Evolutionary conservation across 2,888 invertebrate species (phyloP).

Genomic region (Apomyelois bistriatella): DNA sequence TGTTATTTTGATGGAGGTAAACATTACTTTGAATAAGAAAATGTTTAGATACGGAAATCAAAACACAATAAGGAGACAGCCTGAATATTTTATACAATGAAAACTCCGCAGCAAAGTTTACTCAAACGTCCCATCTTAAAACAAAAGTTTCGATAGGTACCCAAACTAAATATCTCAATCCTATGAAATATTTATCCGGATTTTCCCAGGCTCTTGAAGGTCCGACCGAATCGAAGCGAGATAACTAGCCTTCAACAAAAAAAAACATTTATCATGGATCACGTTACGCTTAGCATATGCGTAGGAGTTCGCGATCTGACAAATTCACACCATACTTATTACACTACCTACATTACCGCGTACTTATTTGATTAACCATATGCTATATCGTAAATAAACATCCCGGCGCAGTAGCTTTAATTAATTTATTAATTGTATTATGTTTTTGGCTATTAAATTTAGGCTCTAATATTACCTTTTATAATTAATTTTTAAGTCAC

Average conservation of each 20-base stretch:
- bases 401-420: too few relatives aligned
- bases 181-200: conserved; percentile 5
- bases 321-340: conserved; percentile 31
- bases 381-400: not conserved
- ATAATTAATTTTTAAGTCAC: too few relatives aligned
- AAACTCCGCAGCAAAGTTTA: not conserved
- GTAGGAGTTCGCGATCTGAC: conserved; percentile 45
- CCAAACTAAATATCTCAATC: not conserved
- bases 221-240: not conserved
- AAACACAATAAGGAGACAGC: not conserved
- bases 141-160: conserved; percentile 5
- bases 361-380: conserved; percentile 12
- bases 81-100: not conserved
- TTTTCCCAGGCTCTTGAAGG: not conserved
- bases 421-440: too few relatives aligned
- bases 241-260: conserved; percentile 28
- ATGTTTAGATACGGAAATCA: not conserved
- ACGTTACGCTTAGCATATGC: conserved; percentile 36
- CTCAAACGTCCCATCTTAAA: not conserved
- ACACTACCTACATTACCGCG: conserved; percentile 19
- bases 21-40: too few relatives aligned
- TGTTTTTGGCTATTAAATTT: too few relatives aligned
- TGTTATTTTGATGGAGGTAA: too few relatives aligned
- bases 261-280: conserved; percentile 33
- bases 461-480: too few relatives aligned